Percentiles rank a stretch among this genome's conserved stretches.
These are phyloP conservation scores for Aelia acuminata DNA, from an alignment of 2,888 invertebrate species.

Conservation along the genomic window DNA sequence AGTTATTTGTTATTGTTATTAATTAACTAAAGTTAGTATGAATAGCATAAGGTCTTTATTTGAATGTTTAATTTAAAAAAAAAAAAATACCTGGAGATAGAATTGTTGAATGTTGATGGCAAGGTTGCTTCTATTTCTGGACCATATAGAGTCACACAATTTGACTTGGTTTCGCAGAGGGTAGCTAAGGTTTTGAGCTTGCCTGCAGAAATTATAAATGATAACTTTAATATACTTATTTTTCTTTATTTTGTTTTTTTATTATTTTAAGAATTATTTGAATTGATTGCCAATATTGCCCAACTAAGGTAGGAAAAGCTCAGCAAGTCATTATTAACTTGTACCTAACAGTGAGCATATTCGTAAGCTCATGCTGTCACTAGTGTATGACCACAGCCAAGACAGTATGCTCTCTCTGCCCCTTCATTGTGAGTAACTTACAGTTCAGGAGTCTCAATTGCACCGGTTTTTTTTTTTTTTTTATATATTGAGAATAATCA, in stretches of 20 bases:
- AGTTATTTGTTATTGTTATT: no score
- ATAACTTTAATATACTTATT: neutral
- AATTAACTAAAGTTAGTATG: neutral
- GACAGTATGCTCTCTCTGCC: no score
- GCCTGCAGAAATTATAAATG: neutral
- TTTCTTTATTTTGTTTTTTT: neutral
- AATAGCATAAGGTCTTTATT: neutral
- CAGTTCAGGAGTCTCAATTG: no score
- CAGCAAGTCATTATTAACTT: no score
- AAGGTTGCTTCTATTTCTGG: slow-evolving; percentile 19
- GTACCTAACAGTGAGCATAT: no score
- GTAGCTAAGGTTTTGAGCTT: slow-evolving; percentile 42
- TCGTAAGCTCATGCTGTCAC: no score
- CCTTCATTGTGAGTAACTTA: no score
- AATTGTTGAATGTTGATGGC: slow-evolving; percentile 10
- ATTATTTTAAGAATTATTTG: neutral
- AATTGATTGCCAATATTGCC: neutral
- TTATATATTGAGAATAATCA: no score
- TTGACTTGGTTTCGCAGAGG: neutral
- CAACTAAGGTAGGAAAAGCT: neutral
- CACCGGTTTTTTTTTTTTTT: no score
- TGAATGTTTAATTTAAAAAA: neutral
- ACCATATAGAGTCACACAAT: slow-evolving; percentile 43
- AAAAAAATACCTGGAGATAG: neutral
- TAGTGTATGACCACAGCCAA: no score